Evolutionary conservation across 2,797 vertebrate species (phyloP).

Genomic region (Oreochromis grahami): DNA sequence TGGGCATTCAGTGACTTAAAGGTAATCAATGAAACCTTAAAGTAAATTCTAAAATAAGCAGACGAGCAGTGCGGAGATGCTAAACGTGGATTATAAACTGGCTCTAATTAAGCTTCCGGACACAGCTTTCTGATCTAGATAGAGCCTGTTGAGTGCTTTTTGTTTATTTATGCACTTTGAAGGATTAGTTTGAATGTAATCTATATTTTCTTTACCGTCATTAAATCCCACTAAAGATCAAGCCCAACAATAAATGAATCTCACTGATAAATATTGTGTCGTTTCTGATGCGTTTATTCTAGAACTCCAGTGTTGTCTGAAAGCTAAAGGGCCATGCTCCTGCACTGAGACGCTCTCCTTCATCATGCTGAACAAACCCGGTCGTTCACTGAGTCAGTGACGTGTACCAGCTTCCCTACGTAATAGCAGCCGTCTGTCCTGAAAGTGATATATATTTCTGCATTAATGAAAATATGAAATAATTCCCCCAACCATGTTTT

Average conservation of each 20-base stretch:
- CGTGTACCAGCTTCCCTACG: not conserved
- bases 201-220: fast-evolving
- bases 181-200: not conserved
- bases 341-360: not conserved
- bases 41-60: not conserved
- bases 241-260: fast-evolving
- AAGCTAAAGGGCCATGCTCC: fast-evolving
- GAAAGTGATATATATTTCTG: not conserved
- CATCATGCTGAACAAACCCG: not conserved
- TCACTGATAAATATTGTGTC: fast-evolving
- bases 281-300: not conserved
- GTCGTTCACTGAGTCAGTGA: not conserved
- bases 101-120: not conserved
- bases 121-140: not conserved
- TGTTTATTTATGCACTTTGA: fast-evolving
- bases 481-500: fast-evolving
- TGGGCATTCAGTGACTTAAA: not conserved
- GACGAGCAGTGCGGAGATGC: fast-evolving
- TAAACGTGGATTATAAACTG: not conserved
- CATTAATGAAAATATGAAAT: not conserved
- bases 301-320: not conserved
- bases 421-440: fast-evolving
- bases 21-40: not conserved
- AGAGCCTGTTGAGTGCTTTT: not conserved
- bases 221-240: not conserved